These are phyloP conservation scores for Ceratothoa steindachneri DNA, from an alignment of 2,888 invertebrate genomes.

Conservation along the genomic window DNA sequence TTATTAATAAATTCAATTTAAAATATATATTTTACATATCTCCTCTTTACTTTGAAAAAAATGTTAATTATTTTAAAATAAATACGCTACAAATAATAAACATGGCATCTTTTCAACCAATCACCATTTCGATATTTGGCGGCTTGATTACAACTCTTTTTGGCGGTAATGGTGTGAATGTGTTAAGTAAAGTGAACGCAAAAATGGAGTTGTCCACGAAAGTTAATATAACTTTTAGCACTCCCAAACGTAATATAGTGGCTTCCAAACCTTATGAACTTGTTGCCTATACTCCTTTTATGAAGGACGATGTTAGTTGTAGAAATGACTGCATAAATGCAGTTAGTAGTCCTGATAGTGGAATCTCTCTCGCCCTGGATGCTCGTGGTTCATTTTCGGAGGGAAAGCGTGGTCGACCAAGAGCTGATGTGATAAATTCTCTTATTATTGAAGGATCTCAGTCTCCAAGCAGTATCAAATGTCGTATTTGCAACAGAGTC, in stretches of 20 bases:
- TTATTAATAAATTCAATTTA: too few relatives aligned
- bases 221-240: background rate
- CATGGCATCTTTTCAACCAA: slow-evolving; percentile 11
- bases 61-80: too few relatives aligned
- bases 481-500: slow-evolving; percentile 66
- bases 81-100: too few relatives aligned
- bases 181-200: background rate
- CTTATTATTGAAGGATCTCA: slow-evolving; percentile 67
- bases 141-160: background rate
- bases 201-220: background rate
- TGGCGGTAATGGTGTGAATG: background rate
- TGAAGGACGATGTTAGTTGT: background rate
- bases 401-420: slow-evolving; percentile 62
- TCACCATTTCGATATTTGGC: background rate
- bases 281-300: background rate
- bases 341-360: background rate
- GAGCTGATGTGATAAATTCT: slow-evolving; percentile 65
- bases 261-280: background rate
- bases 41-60: too few relatives aligned
- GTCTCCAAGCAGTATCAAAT: slow-evolving; percentile 66
- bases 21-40: too few relatives aligned
- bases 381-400: slow-evolving; percentile 15
- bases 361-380: background rate
- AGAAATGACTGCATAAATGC: background rate
- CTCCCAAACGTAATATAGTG: background rate